phyloP scores from a whole-genome alignment of 2,113 vertebrate species.

The Corythornis cristatus region DNA sequence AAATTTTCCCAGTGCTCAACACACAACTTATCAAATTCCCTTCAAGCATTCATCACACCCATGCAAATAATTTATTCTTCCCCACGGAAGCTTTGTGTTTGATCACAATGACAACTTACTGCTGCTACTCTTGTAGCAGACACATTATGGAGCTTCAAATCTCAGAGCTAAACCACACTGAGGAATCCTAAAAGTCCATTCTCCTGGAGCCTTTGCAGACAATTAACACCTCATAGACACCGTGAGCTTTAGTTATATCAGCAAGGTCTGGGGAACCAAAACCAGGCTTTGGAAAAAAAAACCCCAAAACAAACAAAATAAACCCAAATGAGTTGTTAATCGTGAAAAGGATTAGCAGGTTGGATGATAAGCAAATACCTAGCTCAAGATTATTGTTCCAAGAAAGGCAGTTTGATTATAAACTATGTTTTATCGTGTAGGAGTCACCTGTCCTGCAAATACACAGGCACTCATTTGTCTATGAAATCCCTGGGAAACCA shows the following conservation, averaged over 20 bases:
- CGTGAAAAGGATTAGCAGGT: not conserved
- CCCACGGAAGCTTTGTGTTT: constrained; percentile 41
- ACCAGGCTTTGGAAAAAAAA: not conserved
- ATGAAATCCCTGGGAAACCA: constrained; percentile 24
- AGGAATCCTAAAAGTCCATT: not conserved
- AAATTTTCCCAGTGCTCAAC: constrained; percentile 16
- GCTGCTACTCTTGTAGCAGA: not conserved
- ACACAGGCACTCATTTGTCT: constrained; percentile 13
- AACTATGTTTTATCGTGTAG: constrained; percentile 13
- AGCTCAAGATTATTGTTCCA: constrained; percentile 14
- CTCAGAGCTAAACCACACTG: not conserved
- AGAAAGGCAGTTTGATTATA: constrained; percentile 9
- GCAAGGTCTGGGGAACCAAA: not conserved
- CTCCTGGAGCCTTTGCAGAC: not conserved
- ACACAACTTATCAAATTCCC: constrained; percentile 46
- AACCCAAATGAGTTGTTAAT: not conserved
- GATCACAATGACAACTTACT: constrained; percentile 53
- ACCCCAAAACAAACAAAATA: too few relatives aligned
- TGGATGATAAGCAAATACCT: constrained; percentile 15
- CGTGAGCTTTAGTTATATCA: not conserved
- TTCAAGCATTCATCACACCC: constrained; percentile 18
- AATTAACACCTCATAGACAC: not conserved
- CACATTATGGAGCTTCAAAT: not conserved
- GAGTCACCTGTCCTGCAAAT: constrained; percentile 18
- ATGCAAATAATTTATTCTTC: constrained; percentile 62